Conservation (phyloP, 2,113 vertebrate genomes). For the Thoracochromis brauschi region DNA sequence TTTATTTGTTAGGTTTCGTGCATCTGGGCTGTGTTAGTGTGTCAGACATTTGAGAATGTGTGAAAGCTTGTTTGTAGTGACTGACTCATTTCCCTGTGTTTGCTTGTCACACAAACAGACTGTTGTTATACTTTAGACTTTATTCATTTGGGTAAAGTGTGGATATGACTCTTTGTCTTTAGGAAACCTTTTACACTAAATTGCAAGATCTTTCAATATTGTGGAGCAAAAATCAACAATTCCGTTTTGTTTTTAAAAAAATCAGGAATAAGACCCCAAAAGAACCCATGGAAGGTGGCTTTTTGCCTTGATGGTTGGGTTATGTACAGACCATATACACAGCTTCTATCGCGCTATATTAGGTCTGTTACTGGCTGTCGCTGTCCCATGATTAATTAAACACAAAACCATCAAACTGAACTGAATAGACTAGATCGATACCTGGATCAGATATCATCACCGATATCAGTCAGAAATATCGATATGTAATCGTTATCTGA, state of each 20-base stretch:
- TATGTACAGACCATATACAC: not conserved
- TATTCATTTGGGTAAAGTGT: not conserved
- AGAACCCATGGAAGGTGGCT: not conserved
- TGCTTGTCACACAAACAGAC: not conserved
- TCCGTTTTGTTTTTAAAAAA: accelerated
- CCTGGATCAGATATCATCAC: not conserved
- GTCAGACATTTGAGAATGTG: slow-evolving; percentile 9
- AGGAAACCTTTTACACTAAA: not conserved
- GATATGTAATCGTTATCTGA: not conserved
- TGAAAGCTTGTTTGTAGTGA: not conserved
- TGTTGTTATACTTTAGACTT: not conserved
- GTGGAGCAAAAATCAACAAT: not conserved
- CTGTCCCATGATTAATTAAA: not conserved
- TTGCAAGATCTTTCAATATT: not conserved
- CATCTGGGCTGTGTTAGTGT: slow-evolving; percentile 9
- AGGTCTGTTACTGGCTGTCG: not conserved
- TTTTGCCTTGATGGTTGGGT: not conserved
- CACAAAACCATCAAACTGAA: not conserved
- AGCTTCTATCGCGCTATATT: not conserved
- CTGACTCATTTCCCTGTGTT: not conserved
- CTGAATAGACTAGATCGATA: not conserved
- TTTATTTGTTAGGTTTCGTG: not conserved
- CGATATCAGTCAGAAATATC: not conserved
- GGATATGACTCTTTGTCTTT: not conserved
- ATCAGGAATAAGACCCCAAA: not conserved